Conservation (phyloP, 2,888 invertebrate genomes). For the Campoletis raptor region DNA sequence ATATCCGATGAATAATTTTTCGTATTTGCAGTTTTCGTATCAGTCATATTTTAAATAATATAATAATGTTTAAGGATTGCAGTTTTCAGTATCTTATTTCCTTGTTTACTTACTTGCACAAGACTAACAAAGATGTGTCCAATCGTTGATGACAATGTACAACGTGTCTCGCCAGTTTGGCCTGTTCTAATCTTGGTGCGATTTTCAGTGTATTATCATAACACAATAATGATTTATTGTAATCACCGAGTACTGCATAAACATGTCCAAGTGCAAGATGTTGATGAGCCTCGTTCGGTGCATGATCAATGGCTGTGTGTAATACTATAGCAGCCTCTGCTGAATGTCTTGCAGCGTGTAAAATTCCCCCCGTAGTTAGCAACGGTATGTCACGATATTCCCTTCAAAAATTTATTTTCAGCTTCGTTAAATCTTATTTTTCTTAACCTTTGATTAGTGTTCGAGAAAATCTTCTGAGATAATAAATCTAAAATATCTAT, state of each 20-base stretch:
- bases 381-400: slow-evolving; percentile 90
- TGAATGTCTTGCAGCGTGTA: slow-evolving; percentile 89
- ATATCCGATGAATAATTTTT: background rate
- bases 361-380: slow-evolving; percentile 90
- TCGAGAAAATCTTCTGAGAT: background rate
- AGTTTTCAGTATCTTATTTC: background rate
- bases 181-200: slow-evolving; percentile 88
- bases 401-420: slow-evolving; percentile 84
- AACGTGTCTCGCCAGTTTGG: slow-evolving; percentile 88
- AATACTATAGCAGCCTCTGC: slow-evolving; percentile 91
- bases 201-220: slow-evolving; percentile 89
- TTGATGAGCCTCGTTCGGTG: slow-evolving; percentile 87
- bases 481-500: background rate
- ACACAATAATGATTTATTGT: slow-evolving; percentile 89
- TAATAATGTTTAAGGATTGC: background rate
- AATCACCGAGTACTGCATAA: slow-evolving; percentile 90
- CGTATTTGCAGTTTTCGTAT: background rate
- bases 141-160: slow-evolving; percentile 90
- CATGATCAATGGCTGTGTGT: slow-evolving; percentile 90
- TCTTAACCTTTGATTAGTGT: background rate
- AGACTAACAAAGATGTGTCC: slow-evolving; percentile 87
- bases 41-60: too few relatives aligned
- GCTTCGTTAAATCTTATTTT: background rate
- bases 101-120: slow-evolving; percentile 88
- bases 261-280: slow-evolving; percentile 91